Base-by-base conservation (phyloP, 2,888 invertebrate genomes). In the Coremacera marginata region DNA sequence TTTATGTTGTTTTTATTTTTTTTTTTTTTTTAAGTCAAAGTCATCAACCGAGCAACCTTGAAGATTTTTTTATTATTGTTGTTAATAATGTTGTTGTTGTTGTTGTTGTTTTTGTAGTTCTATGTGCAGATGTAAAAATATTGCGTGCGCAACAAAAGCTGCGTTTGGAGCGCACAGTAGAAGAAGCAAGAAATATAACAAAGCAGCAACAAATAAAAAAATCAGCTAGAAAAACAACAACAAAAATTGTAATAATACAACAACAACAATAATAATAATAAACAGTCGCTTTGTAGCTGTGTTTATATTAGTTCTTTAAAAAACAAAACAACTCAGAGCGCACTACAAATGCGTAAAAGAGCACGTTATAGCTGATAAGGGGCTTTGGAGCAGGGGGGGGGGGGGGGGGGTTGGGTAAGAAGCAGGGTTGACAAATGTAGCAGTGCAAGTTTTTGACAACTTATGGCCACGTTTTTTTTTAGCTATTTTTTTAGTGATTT, bases 21-120 rank as follows among this genome's bases (percentile, higher is more conserved):
- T 84, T 82, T 78, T 77, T 81, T 84, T 83, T 83, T 75, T 76
- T 82, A 85, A 83, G 83, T 84, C 81, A 85, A 86, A 86, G 87
- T 86, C 87, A 87, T 86, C 87, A 87, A 87, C 87, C 88, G 86
- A 84, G 84, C 86, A 87, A 87, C 87, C 87, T 87, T 87, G 87
- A 87, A 87, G 81, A 60, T 70, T 49, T 62, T 34, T 62, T 31
- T 74, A 77, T 84, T 82, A 81, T n/a, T 31, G 31, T 31, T 31
- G 5, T 31, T 31, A 5, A 82, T 79, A 81, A 71, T 75, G 44
- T 57, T 76, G 77, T 68, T 77, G 72, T 73, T 79, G 79, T 77
- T 80, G 79, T 49, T 73, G 25, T 63, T 49, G 51, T 55, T 37
- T 51, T n/a, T 74, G 57, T 75, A 67, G 55, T 78, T 76, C 49